Percentiles rank a stretch among this genome's conserved stretches.
Evolutionary conservation across 2,888 invertebrate genomes (phyloP).

Genomic region (Trissolcus japonicus): DNA sequence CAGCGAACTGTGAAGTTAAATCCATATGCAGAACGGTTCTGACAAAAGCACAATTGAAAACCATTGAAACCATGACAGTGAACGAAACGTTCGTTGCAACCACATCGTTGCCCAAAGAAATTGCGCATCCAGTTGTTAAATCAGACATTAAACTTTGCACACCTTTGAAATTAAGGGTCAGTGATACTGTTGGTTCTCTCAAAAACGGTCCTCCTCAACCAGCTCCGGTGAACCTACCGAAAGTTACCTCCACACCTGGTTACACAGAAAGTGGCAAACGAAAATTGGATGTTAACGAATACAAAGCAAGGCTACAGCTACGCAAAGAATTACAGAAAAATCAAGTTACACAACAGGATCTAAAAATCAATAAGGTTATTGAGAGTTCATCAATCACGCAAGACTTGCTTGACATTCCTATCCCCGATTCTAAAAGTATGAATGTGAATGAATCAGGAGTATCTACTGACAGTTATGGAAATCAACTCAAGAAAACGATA

Average conservation of each 20-base stretch:
- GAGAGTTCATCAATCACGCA: slow-evolving; percentile 62
- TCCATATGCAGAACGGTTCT: slow-evolving; percentile 18
- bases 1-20: slow-evolving; percentile 12
- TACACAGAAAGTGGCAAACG: slow-evolving; percentile 43
- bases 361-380: slow-evolving; percentile 45
- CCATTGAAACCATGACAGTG: slow-evolving; percentile 22
- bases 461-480: not conserved
- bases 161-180: slow-evolving; percentile 11
- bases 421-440: slow-evolving; percentile 14
- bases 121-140: slow-evolving; percentile 14
- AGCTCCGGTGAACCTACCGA: slow-evolving; percentile 10
- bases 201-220: not conserved
- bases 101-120: slow-evolving; percentile 1
- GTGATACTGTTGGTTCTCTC: not conserved
- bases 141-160: slow-evolving; percentile 28
- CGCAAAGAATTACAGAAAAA: slow-evolving; percentile 59
- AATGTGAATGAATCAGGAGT: not conserved
- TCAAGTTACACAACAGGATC: slow-evolving; percentile 35
- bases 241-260: slow-evolving; percentile 27
- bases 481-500: no score
- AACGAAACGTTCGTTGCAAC: not conserved
- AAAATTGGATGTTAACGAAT: slow-evolving; percentile 67
- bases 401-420: slow-evolving; percentile 62
- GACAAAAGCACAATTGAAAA: slow-evolving; percentile 47
- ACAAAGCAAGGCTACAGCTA: slow-evolving; percentile 67